These are phyloP conservation scores for Vidua macroura DNA, from an alignment of 2,113 vertebrate species.

Conservation along the genomic window DNA sequence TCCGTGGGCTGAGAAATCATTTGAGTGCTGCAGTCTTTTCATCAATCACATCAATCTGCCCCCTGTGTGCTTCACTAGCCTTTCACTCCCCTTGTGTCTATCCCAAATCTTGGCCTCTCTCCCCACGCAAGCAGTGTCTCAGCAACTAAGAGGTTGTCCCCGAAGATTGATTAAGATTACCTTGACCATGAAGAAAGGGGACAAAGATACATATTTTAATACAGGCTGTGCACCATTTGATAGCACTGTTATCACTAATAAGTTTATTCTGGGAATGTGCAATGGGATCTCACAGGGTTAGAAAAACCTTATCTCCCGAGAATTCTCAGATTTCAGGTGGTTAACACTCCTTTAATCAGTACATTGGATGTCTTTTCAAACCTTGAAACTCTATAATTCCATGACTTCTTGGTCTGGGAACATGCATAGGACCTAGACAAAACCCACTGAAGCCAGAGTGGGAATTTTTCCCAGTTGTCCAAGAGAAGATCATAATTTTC, in stretches of 20 bases:
- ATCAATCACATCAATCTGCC: neutral
- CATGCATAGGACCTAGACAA: neutral
- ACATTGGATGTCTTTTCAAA: neutral
- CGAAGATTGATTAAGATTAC: neutral
- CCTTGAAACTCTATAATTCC: neutral
- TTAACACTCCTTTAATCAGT: neutral
- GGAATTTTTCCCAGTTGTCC: neutral
- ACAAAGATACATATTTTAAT: neutral
- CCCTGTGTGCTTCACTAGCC: neutral
- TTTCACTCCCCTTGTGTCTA: neutral
- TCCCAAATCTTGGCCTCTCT: neutral
- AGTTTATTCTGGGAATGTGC: neutral
- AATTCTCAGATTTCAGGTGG: neutral
- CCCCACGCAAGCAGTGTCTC: neutral
- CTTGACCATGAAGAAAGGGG: neutral
- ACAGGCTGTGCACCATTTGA: neutral
- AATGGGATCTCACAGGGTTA: neutral
- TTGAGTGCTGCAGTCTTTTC: neutral
- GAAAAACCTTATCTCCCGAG: fast-evolving
- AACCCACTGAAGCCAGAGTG: neutral
- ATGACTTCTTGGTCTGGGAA: neutral
- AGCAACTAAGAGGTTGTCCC: neutral
- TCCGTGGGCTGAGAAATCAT: neutral
- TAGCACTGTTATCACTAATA: neutral
- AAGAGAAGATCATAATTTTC: neutral